Percentiles rank a stretch among this genome's conserved stretches.
Conservation (phyloP, 2,888 invertebrate genomes). For the Heteromurus nitidus region DNA sequence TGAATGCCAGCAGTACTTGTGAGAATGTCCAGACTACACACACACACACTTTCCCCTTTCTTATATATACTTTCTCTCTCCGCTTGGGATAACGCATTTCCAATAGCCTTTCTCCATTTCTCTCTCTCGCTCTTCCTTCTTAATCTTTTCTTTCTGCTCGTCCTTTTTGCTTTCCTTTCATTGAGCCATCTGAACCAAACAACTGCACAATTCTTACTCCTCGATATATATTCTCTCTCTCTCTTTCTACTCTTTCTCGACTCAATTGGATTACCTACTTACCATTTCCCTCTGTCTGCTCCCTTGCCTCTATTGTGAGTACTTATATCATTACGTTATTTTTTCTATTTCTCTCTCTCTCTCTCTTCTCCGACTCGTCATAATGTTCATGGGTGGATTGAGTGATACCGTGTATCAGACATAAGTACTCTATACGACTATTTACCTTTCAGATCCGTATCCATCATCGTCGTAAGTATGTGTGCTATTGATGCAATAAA, state of each 20-base stretch:
- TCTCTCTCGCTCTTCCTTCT: slow-evolving; percentile 9
- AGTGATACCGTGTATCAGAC: slow-evolving; percentile 37
- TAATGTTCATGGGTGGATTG: slow-evolving; percentile 19
- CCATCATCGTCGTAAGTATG: neutral
- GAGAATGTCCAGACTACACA: too few species aligned
- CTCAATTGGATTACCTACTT: slow-evolving; percentile 66
- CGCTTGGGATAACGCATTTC: slow-evolving; percentile 57
- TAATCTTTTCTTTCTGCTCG: slow-evolving; percentile 26
- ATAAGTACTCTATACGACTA: slow-evolving; percentile 33
- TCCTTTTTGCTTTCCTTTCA: slow-evolving; percentile 8
- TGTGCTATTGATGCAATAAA: neutral
- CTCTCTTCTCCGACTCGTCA: neutral
- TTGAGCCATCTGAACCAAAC: slow-evolving; percentile 39
- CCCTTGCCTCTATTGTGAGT: slow-evolving; percentile 13
- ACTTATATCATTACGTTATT: too few species aligned
- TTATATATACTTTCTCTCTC: too few species aligned
- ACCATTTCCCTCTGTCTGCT: slow-evolving; percentile 55
- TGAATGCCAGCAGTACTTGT: too few species aligned
- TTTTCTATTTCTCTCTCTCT: neutral
- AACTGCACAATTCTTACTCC: slow-evolving; percentile 38
- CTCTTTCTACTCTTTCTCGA: slow-evolving; percentile 1
- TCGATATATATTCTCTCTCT: neutral
- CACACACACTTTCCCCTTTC: too few species aligned
- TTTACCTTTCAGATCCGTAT: slow-evolving; percentile 15
- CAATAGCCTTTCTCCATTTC: slow-evolving; percentile 25